A percentile compares a stretch with the other conserved stretches of the same genome.
These are phyloP conservation scores for Apis dorsata DNA, from an alignment of 1,140 invertebrate genomes.

Conservation along the genomic window DNA sequence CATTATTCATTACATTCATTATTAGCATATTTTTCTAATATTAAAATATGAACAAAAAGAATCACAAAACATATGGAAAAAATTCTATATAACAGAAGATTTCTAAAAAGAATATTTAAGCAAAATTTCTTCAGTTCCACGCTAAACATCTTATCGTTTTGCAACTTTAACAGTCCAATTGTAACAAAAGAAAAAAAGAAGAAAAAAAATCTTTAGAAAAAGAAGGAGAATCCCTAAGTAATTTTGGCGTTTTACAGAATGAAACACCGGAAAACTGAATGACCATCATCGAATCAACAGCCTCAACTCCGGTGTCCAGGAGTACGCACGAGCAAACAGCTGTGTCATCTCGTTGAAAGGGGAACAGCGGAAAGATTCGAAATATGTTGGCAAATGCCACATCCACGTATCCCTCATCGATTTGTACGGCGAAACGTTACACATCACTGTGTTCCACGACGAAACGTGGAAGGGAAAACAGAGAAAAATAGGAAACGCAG, in stretches of 20 bases:
- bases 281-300: neutral
- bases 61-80: too few relatives aligned
- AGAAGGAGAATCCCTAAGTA: neutral
- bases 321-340: neutral
- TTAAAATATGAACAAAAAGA: too few relatives aligned
- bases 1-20: neutral
- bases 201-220: neutral
- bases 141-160: neutral
- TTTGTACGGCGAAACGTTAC: constrained; percentile 18
- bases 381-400: neutral
- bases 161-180: neutral
- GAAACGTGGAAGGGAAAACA: neutral
- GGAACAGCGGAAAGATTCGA: neutral
- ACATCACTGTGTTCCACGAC: neutral
- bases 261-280: neutral
- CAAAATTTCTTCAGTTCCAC: too few relatives aligned
- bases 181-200: neutral
- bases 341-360: constrained; percentile 10
- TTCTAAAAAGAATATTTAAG: too few relatives aligned
- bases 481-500: constrained; percentile 28
- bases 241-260: neutral
- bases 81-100: too few relatives aligned
- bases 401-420: constrained; percentile 13
- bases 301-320: neutral
- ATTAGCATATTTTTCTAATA: too few relatives aligned